Evolutionary conservation across 2,888 invertebrate genomes (phyloP).

Genomic region (Didymodactylos carnosus): DNA sequence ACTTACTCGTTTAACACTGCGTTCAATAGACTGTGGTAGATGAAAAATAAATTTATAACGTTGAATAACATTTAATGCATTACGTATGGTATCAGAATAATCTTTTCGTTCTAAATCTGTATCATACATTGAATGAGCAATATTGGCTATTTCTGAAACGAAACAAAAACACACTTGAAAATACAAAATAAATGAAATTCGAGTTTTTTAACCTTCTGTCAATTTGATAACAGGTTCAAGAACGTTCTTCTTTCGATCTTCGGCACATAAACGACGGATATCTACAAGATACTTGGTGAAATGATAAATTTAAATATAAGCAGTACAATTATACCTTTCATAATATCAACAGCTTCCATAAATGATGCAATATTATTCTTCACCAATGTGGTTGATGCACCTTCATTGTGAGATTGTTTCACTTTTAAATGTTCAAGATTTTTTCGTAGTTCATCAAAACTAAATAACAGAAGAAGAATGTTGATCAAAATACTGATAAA

Average conservation of each 20-base stretch:
- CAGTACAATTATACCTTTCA: not conserved
- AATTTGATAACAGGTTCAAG: not conserved
- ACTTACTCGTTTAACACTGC: not conserved
- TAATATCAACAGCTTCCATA: slow-evolving; percentile 14
- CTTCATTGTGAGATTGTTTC: not conserved
- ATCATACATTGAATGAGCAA: slow-evolving; percentile 11
- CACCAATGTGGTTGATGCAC: not conserved
- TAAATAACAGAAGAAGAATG: not conserved
- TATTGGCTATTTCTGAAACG: not conserved
- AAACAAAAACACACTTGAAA: not conserved
- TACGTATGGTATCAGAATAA: slow-evolving; percentile 6
- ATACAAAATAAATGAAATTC: not conserved
- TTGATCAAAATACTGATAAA: not conserved
- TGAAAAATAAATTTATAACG: slow-evolving; percentile 7
- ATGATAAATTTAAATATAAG: not conserved
- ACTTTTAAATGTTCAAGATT: slow-evolving; percentile 3
- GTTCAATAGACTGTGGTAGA: slow-evolving; percentile 9
- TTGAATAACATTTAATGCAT: slow-evolving; percentile 7
- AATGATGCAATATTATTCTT: slow-evolving; percentile 13
- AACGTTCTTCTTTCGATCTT: slow-evolving; percentile 4
- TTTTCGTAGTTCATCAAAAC: slow-evolving; percentile 4
- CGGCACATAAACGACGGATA: slow-evolving; percentile 3
- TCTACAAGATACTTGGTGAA: not conserved
- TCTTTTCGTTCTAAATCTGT: slow-evolving; percentile 9
- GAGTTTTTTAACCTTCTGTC: not conserved